Evolutionary conservation across 2,113 vertebrate genomes (phyloP).

Genomic region (Todiramphus chloris): DNA sequence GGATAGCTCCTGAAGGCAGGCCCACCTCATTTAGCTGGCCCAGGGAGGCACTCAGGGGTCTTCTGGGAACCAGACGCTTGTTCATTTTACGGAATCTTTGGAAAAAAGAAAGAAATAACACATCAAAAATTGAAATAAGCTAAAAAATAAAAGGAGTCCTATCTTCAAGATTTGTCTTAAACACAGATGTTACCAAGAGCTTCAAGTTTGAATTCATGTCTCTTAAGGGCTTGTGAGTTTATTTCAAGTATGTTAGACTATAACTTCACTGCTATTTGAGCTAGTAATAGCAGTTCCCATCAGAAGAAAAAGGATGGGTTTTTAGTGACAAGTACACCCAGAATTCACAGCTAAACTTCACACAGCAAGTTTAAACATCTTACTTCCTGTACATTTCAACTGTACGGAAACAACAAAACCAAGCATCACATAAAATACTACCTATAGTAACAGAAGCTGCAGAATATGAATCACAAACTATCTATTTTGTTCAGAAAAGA

Average conservation of each 20-base stretch:
- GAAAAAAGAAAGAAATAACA: neutral
- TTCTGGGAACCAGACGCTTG: constrained; percentile 89
- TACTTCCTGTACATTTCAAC: neutral
- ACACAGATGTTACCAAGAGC: neutral
- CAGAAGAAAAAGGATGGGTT: neutral
- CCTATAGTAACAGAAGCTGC: neutral
- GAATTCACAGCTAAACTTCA: neutral
- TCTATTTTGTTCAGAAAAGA: neutral
- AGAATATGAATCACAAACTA: neutral
- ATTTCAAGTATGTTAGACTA: neutral
- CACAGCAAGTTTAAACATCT: neutral
- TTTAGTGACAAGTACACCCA: neutral
- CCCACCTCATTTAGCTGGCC: constrained; percentile 88
- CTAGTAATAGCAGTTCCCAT: neutral
- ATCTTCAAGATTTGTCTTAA: neutral
- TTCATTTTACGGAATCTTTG: constrained; percentile 98
- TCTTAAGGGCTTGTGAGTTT: neutral
- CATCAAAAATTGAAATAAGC: neutral
- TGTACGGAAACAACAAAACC: neutral
- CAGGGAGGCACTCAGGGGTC: constrained; percentile 84
- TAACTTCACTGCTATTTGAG: neutral
- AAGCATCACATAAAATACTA: neutral
- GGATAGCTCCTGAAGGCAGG: constrained; percentile 83
- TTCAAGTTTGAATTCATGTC: neutral
- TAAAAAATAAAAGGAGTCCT: neutral